Evolutionary conservation across 2,888 invertebrate genomes (phyloP), one percentile per base, ranked within the genome.

Genomic region (Linyphia triangularis): DNA sequence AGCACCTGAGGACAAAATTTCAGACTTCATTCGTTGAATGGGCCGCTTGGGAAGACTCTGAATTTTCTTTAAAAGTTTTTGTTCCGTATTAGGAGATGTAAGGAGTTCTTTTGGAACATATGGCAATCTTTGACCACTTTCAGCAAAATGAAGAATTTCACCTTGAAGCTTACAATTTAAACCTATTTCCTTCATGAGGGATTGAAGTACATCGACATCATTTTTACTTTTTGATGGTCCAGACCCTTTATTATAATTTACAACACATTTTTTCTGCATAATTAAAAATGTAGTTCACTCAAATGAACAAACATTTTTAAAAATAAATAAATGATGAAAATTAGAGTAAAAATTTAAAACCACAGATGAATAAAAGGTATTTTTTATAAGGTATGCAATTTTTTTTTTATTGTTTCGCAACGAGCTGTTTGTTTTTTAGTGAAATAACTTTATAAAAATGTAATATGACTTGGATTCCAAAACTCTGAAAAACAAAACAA

Each of bases 171-270:
- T 81, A 40, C 37, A 37, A 22, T 81, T 86, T 22, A 86, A 26
- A 30, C 67, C 73, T 13, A 81, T 28, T 67, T 86, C 81, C 37
- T 57, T 81, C 86, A 86, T 86, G 26, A 86, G 37, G 0, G 86
- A 67, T 59, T 43, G 24, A 13, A 86, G 37, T 26, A 72, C 13
- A 63, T 72, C 59, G n/a, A 51, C 16, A 63, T 28, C 24, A 26
- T 24, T 61, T 61, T 61, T 24, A 2, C 43, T 43, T 16, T 2
- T 43, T 43, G 13, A n/a, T 43, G 43, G 13, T n/a, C 13, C 43
- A 43, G 43, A 43, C n/a, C n/a, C 43, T 43, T 43, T n/a, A 43
- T n/a, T 16, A 43, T 43, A 43, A 43, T 43, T 43, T 43, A 43
- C 13, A 43, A 43, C 43, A 10, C 43, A 43, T 16, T n/a, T n/a